Evolutionary conservation across 2,888 invertebrate species (phyloP).

Genomic region (Agrenia bidenticulata): DNA sequence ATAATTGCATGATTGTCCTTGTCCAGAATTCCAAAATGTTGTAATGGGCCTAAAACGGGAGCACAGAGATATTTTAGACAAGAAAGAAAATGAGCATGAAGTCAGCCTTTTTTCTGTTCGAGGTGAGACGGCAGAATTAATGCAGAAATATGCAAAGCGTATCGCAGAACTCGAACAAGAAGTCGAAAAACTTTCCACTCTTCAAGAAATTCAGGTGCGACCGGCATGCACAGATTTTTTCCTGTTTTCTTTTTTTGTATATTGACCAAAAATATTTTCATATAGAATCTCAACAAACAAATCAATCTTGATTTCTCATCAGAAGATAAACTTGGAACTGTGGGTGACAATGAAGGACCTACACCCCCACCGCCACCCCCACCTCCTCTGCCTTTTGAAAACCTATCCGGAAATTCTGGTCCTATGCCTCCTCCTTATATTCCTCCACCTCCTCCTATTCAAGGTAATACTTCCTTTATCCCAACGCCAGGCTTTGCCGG

Average conservation of each 20-base stretch:
- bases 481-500: slow-evolving; percentile 33
- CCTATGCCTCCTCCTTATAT: slow-evolving; percentile 22
- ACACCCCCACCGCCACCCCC: slow-evolving; percentile 44
- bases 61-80: slow-evolving; percentile 57
- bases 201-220: slow-evolving; percentile 62
- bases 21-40: slow-evolving; percentile 55
- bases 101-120: slow-evolving; percentile 54
- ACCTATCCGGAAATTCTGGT: slow-evolving; percentile 19
- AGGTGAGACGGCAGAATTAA: slow-evolving; percentile 57
- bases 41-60: slow-evolving; percentile 58
- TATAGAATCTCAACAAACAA: slow-evolving; percentile 36
- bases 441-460: slow-evolving; percentile 49
- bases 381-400: slow-evolving; percentile 46
- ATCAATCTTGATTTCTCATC: slow-evolving; percentile 32
- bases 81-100: slow-evolving; percentile 55
- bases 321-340: too few species aligned
- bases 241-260: not conserved
- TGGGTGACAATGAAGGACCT: slow-evolving; percentile 11
- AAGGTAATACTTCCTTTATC: slow-evolving; percentile 20
- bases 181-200: slow-evolving; percentile 57
- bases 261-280: not conserved
- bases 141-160: slow-evolving; percentile 56
- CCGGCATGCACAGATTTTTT: too few species aligned
- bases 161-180: slow-evolving; percentile 58
- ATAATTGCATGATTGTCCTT: not conserved